A percentile compares a stretch with the other conserved stretches of the same genome.
Evolutionary conservation across 2,888 invertebrate species (phyloP).

Genomic region (Lepas anatifera): DNA sequence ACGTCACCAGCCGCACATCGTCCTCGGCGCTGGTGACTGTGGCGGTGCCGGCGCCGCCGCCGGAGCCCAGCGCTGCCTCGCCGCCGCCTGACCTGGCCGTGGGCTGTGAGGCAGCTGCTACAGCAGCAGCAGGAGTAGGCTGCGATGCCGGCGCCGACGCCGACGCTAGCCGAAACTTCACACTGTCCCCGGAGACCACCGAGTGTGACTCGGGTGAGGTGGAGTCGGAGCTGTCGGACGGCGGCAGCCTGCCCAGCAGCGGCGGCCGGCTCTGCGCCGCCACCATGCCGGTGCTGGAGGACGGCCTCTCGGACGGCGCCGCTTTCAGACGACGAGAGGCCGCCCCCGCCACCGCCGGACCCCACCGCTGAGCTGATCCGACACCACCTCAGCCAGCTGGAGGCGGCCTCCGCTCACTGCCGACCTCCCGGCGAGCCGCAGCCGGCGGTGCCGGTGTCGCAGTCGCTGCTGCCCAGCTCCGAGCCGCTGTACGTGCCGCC

Average conservation of each 20-base stretch:
- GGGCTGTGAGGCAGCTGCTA: too few relatives aligned
- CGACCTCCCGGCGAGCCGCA: background rate
- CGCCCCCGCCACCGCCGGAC: background rate
- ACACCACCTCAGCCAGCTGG: conserved; percentile 2
- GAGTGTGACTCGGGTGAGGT: conserved; percentile 83
- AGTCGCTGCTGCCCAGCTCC: conserved; percentile 1
- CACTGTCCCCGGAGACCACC: conserved; percentile 81
- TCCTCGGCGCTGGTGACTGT: background rate
- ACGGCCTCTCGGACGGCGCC: conserved; percentile 24
- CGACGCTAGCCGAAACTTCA: conserved; percentile 52
- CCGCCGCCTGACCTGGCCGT: too few relatives aligned
- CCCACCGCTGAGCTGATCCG: background rate
- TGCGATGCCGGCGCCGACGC: background rate
- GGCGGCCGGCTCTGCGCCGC: conserved; percentile 23
- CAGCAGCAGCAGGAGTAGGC: too few relatives aligned
- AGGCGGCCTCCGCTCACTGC: background rate
- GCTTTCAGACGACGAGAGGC: background rate
- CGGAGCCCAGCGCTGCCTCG: too few relatives aligned
- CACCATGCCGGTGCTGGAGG: conserved; percentile 25
- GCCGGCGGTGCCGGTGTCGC: background rate
- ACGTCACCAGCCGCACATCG: too few relatives aligned
- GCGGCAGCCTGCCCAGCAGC: conserved; percentile 32
- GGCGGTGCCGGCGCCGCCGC: background rate
- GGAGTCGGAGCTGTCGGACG: conserved; percentile 63
- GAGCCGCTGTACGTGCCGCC: conserved; percentile 1